Base-by-base conservation (phyloP, 2,888 invertebrate genomes). In the Dasypogon diadema region DNA sequence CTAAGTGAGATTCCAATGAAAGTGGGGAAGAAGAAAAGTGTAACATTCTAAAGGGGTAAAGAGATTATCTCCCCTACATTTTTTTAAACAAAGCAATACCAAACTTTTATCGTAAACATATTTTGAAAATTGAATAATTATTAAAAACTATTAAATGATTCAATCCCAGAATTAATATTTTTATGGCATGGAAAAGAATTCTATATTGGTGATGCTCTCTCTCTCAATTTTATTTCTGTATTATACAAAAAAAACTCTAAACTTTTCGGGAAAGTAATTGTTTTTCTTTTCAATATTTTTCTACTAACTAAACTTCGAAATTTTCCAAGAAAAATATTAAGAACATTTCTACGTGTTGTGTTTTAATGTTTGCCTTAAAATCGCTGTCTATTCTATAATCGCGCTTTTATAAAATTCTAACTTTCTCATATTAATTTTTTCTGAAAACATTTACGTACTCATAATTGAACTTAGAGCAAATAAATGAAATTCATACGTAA, bases 341-440 rank as follows among this genome's bases (percentile, higher is more conserved):
- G 30, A 30, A 30, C 37, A 46, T 37, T 46, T 65, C 46, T 65
- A 48, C 26, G 46, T 65, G 48, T 65, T 65, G 65, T 65, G 65
- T 65, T 65, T 65, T 65, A 65, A 42, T 65, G 48, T 65, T 46
- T 65, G 65, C 65, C 65, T 65, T 65, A 65, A 65, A 65, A 65
- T 65, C 48, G 65, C 48, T 65, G 65, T 65, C 65, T 65, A 65
- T 65, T n/a, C 37, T 24, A 37, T 65, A 65, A 65, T 46, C 46
- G 48, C 48, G 65, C 48, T 65, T 65, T 18, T 12, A 8, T 42
- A 42, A 60, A 12, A 37, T 30, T 58, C 34, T 16, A 60, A 60
- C n/a, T 21, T 12, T 60, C 37, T 60, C 60, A 10, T 26, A 16
- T 37, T 60, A 60, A 37, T 60, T 60, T 60, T 8, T 30, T 30